Percentiles rank a stretch among this genome's conserved stretches.
phyloP scores from a whole-genome alignment of 2,113 vertebrate genomes.

The Pterocles orientalis region DNA sequence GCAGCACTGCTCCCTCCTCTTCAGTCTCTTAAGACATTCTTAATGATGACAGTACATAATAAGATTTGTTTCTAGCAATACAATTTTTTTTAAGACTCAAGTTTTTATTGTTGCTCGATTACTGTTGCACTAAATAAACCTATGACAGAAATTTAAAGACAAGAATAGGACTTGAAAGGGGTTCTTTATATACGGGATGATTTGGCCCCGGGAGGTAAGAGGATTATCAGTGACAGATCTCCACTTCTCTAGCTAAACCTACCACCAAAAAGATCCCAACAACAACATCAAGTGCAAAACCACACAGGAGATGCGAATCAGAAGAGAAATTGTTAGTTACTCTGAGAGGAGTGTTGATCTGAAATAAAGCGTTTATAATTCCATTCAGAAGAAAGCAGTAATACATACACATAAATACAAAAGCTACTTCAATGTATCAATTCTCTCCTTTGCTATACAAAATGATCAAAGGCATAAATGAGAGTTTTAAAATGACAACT shows the following conservation, averaged over 20 bases:
- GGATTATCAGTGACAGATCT: not conserved
- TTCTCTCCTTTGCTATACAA: not conserved
- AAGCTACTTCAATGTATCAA: not conserved
- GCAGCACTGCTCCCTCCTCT: not conserved
- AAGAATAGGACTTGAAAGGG: not conserved
- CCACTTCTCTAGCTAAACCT: not conserved
- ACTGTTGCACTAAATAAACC: not conserved
- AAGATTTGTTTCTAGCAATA: not conserved
- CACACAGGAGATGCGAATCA: not conserved
- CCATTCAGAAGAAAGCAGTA: not conserved
- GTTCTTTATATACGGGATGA: not conserved
- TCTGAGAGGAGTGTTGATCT: not conserved
- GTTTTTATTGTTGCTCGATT: not conserved
- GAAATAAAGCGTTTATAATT: not conserved
- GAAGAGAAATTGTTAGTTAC: not conserved
- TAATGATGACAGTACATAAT: not conserved
- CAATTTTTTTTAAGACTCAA: not conserved
- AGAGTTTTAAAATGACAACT: not conserved
- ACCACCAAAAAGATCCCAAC: not conserved
- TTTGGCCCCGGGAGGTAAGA: not conserved
- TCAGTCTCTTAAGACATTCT: not conserved
- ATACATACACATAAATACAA: not conserved
- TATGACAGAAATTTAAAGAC: not conserved
- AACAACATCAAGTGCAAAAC: not conserved
- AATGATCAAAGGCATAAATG: not conserved